These are phyloP conservation scores for Leptinotarsa texana DNA, from an alignment of 1,140 invertebrate genomes.

Conservation along the genomic window DNA sequence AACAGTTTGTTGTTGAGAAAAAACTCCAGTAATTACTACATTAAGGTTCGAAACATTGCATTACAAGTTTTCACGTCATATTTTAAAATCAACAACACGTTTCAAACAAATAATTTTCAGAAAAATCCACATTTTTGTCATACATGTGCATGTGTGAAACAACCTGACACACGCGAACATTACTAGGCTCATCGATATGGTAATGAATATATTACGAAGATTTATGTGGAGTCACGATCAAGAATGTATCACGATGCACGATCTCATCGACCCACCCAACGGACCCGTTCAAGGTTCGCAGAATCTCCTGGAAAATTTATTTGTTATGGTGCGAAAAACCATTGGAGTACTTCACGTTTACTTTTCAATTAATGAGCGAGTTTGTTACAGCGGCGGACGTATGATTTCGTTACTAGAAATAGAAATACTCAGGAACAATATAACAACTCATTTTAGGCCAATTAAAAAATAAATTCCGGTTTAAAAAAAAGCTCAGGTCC, in stretches of 20 bases:
- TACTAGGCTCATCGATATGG: background rate
- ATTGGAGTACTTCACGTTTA: background rate
- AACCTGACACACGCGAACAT: background rate
- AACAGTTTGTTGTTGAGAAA: too few relatives aligned
- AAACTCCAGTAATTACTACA: too few relatives aligned
- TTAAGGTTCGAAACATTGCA: too few relatives aligned
- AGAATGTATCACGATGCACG: slow-evolving; percentile 2
- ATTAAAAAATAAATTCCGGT: too few relatives aligned
- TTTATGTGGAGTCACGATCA: slow-evolving; percentile 2
- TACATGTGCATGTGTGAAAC: background rate
- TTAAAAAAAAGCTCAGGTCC: too few relatives aligned
- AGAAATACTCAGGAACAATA: too few relatives aligned
- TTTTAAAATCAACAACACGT: too few relatives aligned
- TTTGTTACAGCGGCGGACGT: background rate
- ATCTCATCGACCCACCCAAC: background rate
- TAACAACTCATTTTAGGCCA: too few relatives aligned
- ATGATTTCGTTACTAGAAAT: too few relatives aligned
- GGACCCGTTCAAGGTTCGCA: background rate
- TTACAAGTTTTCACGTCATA: too few relatives aligned
- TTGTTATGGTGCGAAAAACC: slow-evolving; percentile 2
- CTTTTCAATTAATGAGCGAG: background rate
- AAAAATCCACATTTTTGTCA: too few relatives aligned
- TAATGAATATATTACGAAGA: slow-evolving; percentile 8
- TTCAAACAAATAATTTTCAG: too few relatives aligned
- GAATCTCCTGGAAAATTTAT: slow-evolving; percentile 3